Base-by-base conservation (phyloP, 1,140 invertebrate species). In the Acromyrmex echinatior region DNA sequence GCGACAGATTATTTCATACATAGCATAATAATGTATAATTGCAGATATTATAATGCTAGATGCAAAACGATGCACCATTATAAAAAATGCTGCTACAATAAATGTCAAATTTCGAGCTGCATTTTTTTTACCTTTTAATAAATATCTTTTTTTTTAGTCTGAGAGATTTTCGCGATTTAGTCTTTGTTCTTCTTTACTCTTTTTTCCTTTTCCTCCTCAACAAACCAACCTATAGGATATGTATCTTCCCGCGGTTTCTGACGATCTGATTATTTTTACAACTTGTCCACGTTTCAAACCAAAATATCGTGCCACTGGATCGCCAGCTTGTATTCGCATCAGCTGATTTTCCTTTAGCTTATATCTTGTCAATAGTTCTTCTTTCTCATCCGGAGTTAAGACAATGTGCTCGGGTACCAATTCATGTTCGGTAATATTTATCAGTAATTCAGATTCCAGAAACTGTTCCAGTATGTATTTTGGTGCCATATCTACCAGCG, bases 381-480 rank as follows among this genome's bases (percentile, higher is more conserved):
- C 97, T 95, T 99, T 99, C 94, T 99, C 99, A 94, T 99, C 99
- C 0, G 98, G 98, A 25, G 98, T 99, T 96, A 99, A 97, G 2
- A 99, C 98, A 82, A 99, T 99, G 95, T 99, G 99, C 95, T 99
- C 99, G 0, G 99, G 99, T 6, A 99, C 99, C 89, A 99, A 94
- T 96, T 99, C 99, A 94, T 99, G 99, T 95, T 99, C 99, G 6
- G 99, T 99, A 39, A 99, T 99, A 94, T 99, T 99, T 70, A 99
- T 99, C 6, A 99, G 96, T 28, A 99, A 95, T 95, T 99, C 99
- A 0, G 99, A 99, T 96, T 99, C 99, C 14, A 99, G 94, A 95
- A 99, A 99, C 92, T 99, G 98, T 96, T 99, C 99, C 71, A 99
- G 95, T 92, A 99, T 99, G 93, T 99, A 99, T 95, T 99, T 99